Conservation (phyloP, 2,888 invertebrate species). For the Electrophaes corylata region DNA sequence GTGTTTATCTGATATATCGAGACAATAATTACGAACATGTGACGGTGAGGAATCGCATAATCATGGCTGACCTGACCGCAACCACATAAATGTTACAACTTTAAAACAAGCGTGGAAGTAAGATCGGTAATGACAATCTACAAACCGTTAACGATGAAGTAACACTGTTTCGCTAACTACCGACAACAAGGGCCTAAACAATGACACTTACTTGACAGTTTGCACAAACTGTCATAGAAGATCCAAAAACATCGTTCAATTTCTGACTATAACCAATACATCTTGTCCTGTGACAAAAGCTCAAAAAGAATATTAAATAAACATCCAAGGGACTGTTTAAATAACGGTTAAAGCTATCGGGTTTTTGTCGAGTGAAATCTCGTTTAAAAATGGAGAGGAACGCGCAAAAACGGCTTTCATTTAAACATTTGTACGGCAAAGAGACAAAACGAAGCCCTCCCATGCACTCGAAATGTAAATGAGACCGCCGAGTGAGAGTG, state of each 20-base stretch:
- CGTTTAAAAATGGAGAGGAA: conserved; percentile 70
- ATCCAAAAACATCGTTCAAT: conserved; percentile 11
- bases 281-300: conserved; percentile 38
- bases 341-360: conserved; percentile 69
- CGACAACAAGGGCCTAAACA: conserved; percentile 55
- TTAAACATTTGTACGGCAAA: conserved; percentile 66
- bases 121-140: conserved; percentile 49
- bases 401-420: conserved; percentile 69
- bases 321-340: conserved; percentile 63
- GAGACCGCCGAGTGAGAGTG: conserved; percentile 59
- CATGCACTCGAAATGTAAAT: conserved; percentile 70
- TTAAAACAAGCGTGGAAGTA: conserved; percentile 45
- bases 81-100: neutral
- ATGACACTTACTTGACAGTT: conserved; percentile 10
- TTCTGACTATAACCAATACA: conserved; percentile 1
- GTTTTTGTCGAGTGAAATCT: conserved; percentile 64
- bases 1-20: conserved; percentile 65
- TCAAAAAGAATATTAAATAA: conserved; percentile 47
- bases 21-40: conserved; percentile 65
- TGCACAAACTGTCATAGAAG: conserved; percentile 20
- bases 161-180: conserved; percentile 56
- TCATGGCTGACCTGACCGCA: conserved; percentile 50
- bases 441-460: conserved; percentile 63
- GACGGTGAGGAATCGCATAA: conserved; percentile 59
- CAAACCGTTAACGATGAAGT: conserved; percentile 53